Evolutionary conservation across 2,113 vertebrate species (phyloP), one percentile per base, ranked within the genome.

Genomic region (Cryptotis parvus): DNA sequence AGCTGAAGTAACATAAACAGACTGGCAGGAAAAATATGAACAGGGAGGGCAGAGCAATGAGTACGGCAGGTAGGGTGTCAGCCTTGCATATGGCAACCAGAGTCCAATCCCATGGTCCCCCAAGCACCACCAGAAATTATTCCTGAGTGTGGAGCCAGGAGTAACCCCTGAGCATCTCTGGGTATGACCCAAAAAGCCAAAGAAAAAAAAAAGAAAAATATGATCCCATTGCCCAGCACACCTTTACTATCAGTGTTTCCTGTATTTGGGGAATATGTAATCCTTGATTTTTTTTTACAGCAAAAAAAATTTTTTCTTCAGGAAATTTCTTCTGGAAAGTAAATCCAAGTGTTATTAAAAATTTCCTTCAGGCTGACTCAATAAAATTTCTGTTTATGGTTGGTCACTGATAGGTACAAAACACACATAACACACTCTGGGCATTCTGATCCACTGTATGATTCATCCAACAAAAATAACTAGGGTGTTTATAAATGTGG

Each of bases 321-420:
- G 55, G 16, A 74, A 74, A 82, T 75, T 81, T 68, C 12, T 92
- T 61, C n/a, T 74, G 15, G n/a, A 88, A 52, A 94, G 83, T 85
- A 77, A 94, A 90, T 61, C 52, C 66, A 81, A 91, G 35, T 49
- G 20, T 45, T 76, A 89, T 18, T 91, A 41, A 83, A 89, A 70
- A 79, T 94, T 94, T 70, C 73, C 61, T 92, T 68, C 61, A 83
- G 39, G 84, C 70, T 58, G 33, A 22, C 66, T 89, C 58, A 72
- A 86, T 91, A 89, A 93, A 91, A 79, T 63, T 41, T 86, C 79
- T 86, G 93, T 89, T 85, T 70, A 74, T 52, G 89, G 63, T 58
- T 63, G 37, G 81, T 80, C 73, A 27, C 39, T 89, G 39, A 49
- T 80, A 63, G 15, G 33, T 41, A 45, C 55, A 87, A 75, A 78